Evolutionary conservation across 2,888 invertebrate species (phyloP), one percentile per base, ranked within the genome.

Genomic region (Andrena chrysosceles): DNA sequence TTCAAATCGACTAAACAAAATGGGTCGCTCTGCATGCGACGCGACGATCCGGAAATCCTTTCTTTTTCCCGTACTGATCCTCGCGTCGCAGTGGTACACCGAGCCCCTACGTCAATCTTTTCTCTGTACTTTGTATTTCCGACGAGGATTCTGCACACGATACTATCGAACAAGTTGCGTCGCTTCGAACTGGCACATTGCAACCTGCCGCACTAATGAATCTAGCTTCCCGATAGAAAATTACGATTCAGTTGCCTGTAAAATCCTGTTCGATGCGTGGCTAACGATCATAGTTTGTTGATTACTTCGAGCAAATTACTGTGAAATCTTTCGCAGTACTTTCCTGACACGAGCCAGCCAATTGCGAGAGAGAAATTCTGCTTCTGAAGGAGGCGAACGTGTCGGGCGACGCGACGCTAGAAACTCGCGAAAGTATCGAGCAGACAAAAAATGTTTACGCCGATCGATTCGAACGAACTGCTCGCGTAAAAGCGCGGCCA

Each of bases 21-120:
- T 87, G 67, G 83, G 82, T 79, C 82, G 81, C 86, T 89, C 89
- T 83, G 86, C 89, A 89, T 89, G 85, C 87, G 85, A 79, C 84
- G 83, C 68, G 84, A 71, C 70, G 74, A 78, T 78, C 83, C 78
- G 67, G 68, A 78, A 83, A 83, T 83, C 84, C 78, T 78, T 84
- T 83, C 83, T 77, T 78, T 83, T 78, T 60, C 60, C 68, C 49
- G 16, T 35, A 67, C 67, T 81, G 75, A 74, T 76, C 70, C 83
- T 59, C 62, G 72, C 82, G 52, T 67, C 67, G 67, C 67, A 35
- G 3, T 62, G 56, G 49, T 49, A 63, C 56, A 33, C 10, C 54
- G 26, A 49, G 26, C 67, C 66, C 62, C 63, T 31, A 68, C 78
- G 84, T 85, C 86, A 80, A 81, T 85, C 84, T 81, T 72, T 81